These are phyloP conservation scores for Atta colombica DNA, from an alignment of 1,140 invertebrate genomes.

Conservation along the genomic window DNA sequence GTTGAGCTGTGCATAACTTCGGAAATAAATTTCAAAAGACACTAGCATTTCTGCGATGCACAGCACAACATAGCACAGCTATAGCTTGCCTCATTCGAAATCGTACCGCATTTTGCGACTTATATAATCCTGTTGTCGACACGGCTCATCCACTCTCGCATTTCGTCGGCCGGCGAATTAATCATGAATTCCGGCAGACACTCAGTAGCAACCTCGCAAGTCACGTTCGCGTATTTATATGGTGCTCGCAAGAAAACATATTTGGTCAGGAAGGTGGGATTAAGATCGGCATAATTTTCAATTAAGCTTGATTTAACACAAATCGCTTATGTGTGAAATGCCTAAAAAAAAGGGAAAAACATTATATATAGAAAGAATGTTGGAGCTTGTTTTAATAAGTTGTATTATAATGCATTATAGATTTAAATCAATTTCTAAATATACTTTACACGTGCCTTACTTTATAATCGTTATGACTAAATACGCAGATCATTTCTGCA, in stretches of 20 bases:
- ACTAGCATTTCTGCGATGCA: not conserved
- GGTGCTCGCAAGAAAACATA: slow-evolving; percentile 10
- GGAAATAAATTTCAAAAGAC: slow-evolving; percentile 27
- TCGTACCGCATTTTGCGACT: slow-evolving; percentile 38
- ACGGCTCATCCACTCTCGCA: slow-evolving; percentile 25
- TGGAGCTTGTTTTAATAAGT: not conserved
- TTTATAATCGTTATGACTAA: not conserved
- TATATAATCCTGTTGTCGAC: slow-evolving; percentile 37
- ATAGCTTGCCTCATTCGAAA: slow-evolving; percentile 27
- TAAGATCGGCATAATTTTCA: not conserved
- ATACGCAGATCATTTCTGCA: not conserved
- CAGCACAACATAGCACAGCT: not conserved
- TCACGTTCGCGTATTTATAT: slow-evolving; percentile 21
- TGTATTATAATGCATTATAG: not conserved
- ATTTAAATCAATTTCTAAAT: not conserved
- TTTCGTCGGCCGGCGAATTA: slow-evolving; percentile 51
- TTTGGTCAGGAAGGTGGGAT: not conserved
- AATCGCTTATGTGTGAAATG: not conserved
- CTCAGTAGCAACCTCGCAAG: slow-evolving; percentile 3
- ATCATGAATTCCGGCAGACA: slow-evolving; percentile 25
- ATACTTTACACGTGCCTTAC: not conserved
- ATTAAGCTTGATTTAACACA: not conserved
- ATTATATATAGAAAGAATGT: not conserved
- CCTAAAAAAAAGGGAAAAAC: not conserved
- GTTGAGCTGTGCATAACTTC: not conserved